Evolutionary conservation across 2,888 invertebrate species (phyloP).

Genomic region (Xestia c-nigrum): DNA sequence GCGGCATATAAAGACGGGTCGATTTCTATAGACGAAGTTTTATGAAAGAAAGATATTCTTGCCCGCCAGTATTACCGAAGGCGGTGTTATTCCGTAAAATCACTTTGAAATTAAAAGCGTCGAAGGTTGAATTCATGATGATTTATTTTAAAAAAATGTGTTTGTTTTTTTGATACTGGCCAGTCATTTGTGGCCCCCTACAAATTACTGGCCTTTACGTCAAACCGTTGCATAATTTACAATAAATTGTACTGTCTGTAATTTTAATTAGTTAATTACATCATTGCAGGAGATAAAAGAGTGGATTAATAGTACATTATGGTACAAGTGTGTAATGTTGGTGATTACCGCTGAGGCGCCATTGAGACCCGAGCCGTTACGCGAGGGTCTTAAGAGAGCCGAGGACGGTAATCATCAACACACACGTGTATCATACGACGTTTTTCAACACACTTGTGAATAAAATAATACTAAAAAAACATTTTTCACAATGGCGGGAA

Average conservation of each 20-base stretch:
- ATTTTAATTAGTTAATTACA: not conserved
- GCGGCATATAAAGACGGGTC: conserved; percentile 46
- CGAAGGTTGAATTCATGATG: not conserved
- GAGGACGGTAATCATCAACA: too few species aligned
- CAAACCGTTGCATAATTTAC: not conserved
- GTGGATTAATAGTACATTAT: too few species aligned
- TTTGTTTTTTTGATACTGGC: not conserved
- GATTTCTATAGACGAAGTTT: conserved; percentile 25
- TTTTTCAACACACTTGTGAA: too few species aligned
- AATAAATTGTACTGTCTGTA: not conserved
- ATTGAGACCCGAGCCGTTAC: too few species aligned
- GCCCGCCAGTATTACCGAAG: conserved; percentile 1
- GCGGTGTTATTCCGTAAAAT: not conserved
- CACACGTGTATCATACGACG: too few species aligned
- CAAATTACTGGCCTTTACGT: not conserved
- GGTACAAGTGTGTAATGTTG: too few species aligned
- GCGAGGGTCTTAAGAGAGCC: too few species aligned
- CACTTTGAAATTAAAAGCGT: conserved; percentile 11
- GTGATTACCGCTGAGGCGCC: too few species aligned
- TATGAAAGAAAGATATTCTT: conserved; percentile 25
- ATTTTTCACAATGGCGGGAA: too few species aligned
- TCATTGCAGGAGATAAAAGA: not conserved
- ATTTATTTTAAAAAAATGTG: conserved; percentile 4
- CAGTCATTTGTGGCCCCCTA: not conserved
- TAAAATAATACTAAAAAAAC: too few species aligned